Percentiles rank a stretch among this genome's conserved stretches.
These are phyloP conservation scores for Echinarachnius parma DNA, from an alignment of 53 echinoderm and acorn worm species.

Conservation along the genomic window DNA sequence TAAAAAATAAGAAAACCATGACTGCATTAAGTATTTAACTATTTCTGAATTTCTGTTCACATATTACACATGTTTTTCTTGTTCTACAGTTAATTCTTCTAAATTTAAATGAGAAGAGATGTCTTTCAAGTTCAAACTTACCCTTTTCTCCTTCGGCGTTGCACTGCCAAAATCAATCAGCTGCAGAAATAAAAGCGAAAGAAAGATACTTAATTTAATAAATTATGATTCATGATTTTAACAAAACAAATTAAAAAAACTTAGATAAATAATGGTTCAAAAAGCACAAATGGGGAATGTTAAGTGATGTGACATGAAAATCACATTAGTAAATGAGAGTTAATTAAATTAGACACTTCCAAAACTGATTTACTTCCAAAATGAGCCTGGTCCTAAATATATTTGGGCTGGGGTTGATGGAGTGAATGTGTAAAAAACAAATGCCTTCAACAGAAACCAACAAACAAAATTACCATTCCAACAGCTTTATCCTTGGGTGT, in stretches of 20 bases:
- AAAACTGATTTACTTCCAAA: background rate
- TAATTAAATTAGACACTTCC: background rate
- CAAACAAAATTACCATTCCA: constrained; percentile 9
- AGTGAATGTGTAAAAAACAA: background rate
- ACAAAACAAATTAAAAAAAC: background rate
- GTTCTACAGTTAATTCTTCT: no score
- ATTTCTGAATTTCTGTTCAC: no score
- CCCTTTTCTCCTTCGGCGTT: constrained; percentile 39
- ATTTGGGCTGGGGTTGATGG: no score
- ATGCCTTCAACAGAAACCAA: background rate
- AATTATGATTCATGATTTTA: background rate
- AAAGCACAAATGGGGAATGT: no score
- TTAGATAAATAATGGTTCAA: background rate
- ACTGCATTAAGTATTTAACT: no score
- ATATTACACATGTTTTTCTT: no score
- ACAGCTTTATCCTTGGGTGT: constrained; percentile 21
- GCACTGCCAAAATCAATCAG: constrained; percentile 43
- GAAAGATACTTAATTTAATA: background rate
- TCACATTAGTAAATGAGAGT: background rate
- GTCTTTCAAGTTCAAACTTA: no score
- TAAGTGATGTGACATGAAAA: background rate
- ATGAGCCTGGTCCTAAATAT: background rate
- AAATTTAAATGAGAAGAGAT: no score
- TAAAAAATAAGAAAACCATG: no score
- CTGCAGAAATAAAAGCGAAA: constrained; percentile 3